Percentiles rank a stretch among this genome's conserved stretches.
Evolutionary conservation across 2,797 vertebrate species (phyloP).

Genomic region (Peromyscus eremicus): DNA sequence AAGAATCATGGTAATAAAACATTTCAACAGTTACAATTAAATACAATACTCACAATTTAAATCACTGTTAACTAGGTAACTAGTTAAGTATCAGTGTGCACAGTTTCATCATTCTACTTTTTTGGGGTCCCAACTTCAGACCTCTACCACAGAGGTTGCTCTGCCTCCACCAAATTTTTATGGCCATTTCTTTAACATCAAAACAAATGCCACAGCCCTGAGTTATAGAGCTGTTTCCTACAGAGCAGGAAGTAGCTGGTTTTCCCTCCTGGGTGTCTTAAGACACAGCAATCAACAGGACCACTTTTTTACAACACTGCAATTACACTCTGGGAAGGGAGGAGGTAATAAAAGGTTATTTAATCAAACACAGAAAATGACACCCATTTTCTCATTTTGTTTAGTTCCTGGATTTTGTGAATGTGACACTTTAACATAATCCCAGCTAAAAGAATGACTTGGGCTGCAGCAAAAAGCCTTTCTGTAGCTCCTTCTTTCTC

Average conservation of each 20-base stretch:
- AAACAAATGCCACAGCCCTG: slow-evolving; percentile 83
- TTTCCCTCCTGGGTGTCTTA: slow-evolving; percentile 51
- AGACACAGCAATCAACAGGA: slow-evolving; percentile 49
- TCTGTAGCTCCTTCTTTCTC: slow-evolving; percentile 33
- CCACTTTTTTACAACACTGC: slow-evolving; percentile 75
- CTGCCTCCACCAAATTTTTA: slow-evolving; percentile 76
- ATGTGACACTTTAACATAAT: slow-evolving; percentile 56
- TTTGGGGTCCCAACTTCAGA: neutral
- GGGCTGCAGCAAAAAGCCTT: neutral
- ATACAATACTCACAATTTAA: neutral
- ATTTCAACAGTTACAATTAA: neutral
- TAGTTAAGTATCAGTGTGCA: neutral
- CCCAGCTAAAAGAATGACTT: slow-evolving; percentile 60
- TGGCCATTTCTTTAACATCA: slow-evolving; percentile 75
- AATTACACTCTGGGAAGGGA: slow-evolving; percentile 60
- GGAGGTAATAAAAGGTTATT: slow-evolving; percentile 63
- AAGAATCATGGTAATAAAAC: slow-evolving; percentile 33
- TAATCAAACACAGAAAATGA: slow-evolving; percentile 73
- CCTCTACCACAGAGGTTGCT: neutral
- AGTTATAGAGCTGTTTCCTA: slow-evolving; percentile 76
- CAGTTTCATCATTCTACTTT: slow-evolving; percentile 43
- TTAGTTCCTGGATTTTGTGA: slow-evolving; percentile 53
- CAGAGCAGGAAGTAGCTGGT: slow-evolving; percentile 44
- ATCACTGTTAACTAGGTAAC: neutral
- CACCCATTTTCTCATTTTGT: neutral